Percentiles rank a stretch among this genome's conserved stretches.
These are phyloP conservation scores for Clarias laeviceps DNA, from an alignment of 2,797 vertebrate genomes.

Conservation along the genomic window DNA sequence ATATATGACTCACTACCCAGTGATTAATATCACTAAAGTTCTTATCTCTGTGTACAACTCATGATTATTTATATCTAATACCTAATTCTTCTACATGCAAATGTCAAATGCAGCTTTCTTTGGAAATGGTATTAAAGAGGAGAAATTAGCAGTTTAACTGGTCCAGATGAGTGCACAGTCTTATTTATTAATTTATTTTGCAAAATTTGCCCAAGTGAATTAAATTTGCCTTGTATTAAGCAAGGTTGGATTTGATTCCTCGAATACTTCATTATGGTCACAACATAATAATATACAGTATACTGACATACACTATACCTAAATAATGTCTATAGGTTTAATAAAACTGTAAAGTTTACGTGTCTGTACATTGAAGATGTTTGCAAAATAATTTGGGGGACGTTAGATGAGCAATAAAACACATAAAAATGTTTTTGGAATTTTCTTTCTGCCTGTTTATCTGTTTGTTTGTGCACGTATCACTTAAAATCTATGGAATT, in stretches of 20 bases:
- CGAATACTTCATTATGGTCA: neutral
- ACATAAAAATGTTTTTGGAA: too few relatives aligned
- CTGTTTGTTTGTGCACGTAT: too few relatives aligned
- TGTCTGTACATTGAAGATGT: too few relatives aligned
- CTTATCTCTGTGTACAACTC: neutral
- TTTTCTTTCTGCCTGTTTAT: too few relatives aligned
- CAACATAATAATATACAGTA: too few relatives aligned
- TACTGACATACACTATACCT: too few relatives aligned
- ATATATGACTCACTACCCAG: neutral
- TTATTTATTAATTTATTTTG: neutral
- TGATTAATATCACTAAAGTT: neutral
- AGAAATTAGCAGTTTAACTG: neutral
- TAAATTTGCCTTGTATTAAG: neutral
- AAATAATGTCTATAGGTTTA: too few relatives aligned
- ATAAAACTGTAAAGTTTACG: too few relatives aligned
- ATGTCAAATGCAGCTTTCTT: neutral
- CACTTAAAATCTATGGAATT: too few relatives aligned
- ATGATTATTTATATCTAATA: slow-evolving; percentile 6
- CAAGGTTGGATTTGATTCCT: neutral
- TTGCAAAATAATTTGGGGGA: too few relatives aligned
- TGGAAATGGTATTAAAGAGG: neutral
- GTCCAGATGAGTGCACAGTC: neutral
- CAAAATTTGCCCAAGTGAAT: neutral
- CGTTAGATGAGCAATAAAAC: too few relatives aligned
- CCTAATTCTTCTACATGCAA: neutral